These are phyloP conservation scores for Dendropsophus ebraccatus DNA, from an alignment of 2,113 vertebrate species.

Conservation along the genomic window DNA sequence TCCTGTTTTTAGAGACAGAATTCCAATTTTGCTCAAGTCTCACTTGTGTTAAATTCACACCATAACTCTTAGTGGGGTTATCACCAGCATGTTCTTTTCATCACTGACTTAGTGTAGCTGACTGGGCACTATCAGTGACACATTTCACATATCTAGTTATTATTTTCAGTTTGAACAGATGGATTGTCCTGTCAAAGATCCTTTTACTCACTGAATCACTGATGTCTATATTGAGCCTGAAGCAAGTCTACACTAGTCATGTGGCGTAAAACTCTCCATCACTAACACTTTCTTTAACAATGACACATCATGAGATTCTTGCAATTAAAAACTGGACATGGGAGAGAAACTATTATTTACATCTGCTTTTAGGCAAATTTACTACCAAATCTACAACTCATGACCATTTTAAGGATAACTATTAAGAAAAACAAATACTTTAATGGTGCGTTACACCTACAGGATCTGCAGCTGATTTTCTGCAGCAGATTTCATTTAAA, in stretches of 20 bases:
- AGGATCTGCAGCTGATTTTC: too few species aligned
- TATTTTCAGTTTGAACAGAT: slow-evolving; percentile 4
- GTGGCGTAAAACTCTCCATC: background rate
- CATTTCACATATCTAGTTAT: background rate
- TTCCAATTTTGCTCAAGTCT: too few species aligned
- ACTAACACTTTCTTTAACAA: slow-evolving; percentile 9
- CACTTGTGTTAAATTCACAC: too few species aligned
- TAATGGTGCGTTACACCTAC: background rate
- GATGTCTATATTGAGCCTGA: slow-evolving; percentile 2
- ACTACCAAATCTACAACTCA: background rate
- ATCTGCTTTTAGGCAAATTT: background rate
- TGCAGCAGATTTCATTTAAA: too few species aligned
- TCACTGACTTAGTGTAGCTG: background rate
- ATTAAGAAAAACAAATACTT: background rate
- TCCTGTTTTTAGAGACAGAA: background rate
- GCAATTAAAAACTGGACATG: background rate
- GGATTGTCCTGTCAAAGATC: slow-evolving; percentile 8
- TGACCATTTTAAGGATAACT: background rate
- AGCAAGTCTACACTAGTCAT: background rate
- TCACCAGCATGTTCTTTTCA: background rate
- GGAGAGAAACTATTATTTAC: background rate
- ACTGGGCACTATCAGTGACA: background rate
- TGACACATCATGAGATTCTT: background rate
- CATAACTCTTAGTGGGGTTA: background rate
- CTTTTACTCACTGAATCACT: slow-evolving; percentile 11